Conservation (phyloP, 1,140 invertebrate genomes). For the Trigoniulus corallinus region DNA sequence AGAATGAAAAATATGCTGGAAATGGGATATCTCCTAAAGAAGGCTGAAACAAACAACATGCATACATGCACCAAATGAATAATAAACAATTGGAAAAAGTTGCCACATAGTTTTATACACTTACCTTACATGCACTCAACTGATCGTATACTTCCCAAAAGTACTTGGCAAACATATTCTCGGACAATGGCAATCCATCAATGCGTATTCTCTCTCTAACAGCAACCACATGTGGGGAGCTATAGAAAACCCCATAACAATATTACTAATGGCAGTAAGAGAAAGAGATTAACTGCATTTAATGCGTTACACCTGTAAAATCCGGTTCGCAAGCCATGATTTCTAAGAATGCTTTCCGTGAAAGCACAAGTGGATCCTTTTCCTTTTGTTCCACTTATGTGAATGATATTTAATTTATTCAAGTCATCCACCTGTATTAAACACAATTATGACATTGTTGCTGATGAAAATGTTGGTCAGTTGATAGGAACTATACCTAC, state of each 20-base stretch:
- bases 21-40: slow-evolving; percentile 48
- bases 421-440: too few relatives aligned
- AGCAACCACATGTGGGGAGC: slow-evolving; percentile 84
- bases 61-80: too few relatives aligned
- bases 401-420: too few relatives aligned
- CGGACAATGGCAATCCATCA: slow-evolving; percentile 57
- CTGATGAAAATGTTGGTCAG: too few relatives aligned
- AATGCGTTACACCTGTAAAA: slow-evolving; percentile 66
- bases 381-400: slow-evolving; percentile 92
- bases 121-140: slow-evolving; percentile 33
- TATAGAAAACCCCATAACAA: slow-evolving; percentile 19
- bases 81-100: too few relatives aligned
- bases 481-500: too few relatives aligned
- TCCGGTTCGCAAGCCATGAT: slow-evolving; percentile 74
- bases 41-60: too few relatives aligned
- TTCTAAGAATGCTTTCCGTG: slow-evolving; percentile 69
- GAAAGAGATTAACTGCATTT: background rate
- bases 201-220: slow-evolving; percentile 86
- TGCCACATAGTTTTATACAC: slow-evolving; percentile 18
- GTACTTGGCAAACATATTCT: slow-evolving; percentile 52
- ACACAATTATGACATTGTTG: too few relatives aligned
- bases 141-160: slow-evolving; percentile 68
- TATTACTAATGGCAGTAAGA: background rate
- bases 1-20: slow-evolving; percentile 81
- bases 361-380: slow-evolving; percentile 83